Evolutionary conservation across 2,797 vertebrate species (phyloP).

Genomic region (Phataginus tricuspis): DNA sequence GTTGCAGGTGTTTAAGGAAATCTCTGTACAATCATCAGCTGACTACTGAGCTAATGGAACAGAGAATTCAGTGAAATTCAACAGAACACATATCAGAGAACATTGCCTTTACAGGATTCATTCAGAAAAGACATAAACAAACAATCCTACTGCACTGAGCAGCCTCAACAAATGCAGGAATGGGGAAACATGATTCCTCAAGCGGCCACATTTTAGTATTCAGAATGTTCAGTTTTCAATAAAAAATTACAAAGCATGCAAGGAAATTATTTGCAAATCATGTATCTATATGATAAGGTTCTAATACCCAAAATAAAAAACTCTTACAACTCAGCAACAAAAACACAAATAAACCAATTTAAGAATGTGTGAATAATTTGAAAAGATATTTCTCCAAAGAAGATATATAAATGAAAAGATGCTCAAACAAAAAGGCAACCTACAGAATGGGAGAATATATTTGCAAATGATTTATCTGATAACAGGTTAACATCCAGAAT

Average conservation of each 20-base stretch:
- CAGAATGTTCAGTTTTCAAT: background rate
- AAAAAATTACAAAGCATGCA: background rate
- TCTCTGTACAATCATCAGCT: background rate
- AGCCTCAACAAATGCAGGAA: background rate
- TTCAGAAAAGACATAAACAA: background rate
- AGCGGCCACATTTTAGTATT: background rate
- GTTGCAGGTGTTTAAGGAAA: background rate
- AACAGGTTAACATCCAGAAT: no score
- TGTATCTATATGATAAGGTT: background rate
- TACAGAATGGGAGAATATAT: no score
- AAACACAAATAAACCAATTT: background rate
- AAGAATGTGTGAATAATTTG: background rate
- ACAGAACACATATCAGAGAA: background rate
- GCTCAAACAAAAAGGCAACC: background rate
- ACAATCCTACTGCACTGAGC: background rate
- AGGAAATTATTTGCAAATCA: background rate
- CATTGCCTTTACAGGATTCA: background rate
- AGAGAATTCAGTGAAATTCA: background rate
- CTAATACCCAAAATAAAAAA: constrained; percentile 7
- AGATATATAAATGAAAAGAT: background rate
- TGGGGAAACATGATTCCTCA: background rate
- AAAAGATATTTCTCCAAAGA: background rate
- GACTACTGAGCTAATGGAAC: background rate
- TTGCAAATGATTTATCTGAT: no score
- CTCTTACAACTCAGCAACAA: background rate